Evolutionary conservation across 2,797 vertebrate species (phyloP).

Genomic region (Macropus fuliginosus): DNA sequence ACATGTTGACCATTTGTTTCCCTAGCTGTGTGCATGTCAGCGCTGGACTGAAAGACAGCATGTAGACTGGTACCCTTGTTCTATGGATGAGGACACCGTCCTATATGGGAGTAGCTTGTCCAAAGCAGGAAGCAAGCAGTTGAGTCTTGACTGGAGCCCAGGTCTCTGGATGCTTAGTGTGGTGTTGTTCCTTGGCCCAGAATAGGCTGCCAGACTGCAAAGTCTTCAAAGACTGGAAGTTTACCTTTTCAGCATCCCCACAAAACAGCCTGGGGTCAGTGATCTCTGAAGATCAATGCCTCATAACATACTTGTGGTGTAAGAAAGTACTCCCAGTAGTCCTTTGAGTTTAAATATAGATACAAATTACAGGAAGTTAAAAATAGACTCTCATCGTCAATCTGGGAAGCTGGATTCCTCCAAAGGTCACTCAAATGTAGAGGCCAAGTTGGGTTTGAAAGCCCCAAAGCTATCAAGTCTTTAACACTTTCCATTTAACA

Average conservation of each 20-base stretch:
- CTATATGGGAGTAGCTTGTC: background rate
- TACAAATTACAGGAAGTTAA: slow-evolving; percentile 40
- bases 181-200: background rate
- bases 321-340: background rate
- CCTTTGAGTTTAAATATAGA: slow-evolving; percentile 37
- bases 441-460: slow-evolving; percentile 13
- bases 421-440: background rate
- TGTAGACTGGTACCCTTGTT: background rate
- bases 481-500: background rate
- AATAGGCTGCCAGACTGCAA: background rate
- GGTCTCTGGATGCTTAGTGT: background rate
- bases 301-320: slow-evolving; percentile 28
- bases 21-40: background rate
- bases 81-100: background rate
- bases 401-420: slow-evolving; percentile 28
- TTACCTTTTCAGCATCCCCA: background rate
- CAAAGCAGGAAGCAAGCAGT: background rate
- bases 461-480: background rate
- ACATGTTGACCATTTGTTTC: background rate
- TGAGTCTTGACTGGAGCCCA: background rate
- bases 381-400: slow-evolving; percentile 60
- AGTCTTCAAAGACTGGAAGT: background rate
- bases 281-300: background rate
- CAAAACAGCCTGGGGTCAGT: background rate
- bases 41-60: background rate